phyloP scores from a whole-genome alignment of 1,140 invertebrate genomes.

The Leptestheria dahalacensis region DNA sequence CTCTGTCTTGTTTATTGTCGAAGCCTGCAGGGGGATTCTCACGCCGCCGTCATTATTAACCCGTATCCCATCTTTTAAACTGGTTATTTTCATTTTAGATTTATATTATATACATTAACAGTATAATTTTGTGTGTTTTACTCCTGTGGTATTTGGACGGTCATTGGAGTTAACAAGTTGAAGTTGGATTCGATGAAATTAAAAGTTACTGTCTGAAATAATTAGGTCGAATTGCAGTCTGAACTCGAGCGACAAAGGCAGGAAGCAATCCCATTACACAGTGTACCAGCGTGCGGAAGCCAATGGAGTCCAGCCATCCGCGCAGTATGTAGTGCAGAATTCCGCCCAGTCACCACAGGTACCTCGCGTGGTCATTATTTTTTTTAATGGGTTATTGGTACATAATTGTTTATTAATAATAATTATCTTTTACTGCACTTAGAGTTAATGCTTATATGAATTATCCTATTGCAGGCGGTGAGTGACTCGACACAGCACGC shows the following conservation, averaged over 20 bases:
- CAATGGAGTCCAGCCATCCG: slow-evolving; percentile 86
- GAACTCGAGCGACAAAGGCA: slow-evolving; percentile 76
- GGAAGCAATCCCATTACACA: slow-evolving; percentile 85
- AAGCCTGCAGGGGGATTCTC: no score
- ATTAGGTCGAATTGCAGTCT: slow-evolving; percentile 94
- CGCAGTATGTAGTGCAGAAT: slow-evolving; percentile 83
- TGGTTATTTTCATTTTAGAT: no score
- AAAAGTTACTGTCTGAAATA: slow-evolving; percentile 12
- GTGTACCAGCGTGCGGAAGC: slow-evolving; percentile 63
- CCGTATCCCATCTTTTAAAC: no score
- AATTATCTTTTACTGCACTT: no score
- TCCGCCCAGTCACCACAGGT: slow-evolving; percentile 57
- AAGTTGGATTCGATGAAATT: neutral
- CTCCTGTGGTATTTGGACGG: no score
- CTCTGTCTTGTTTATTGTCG: no score
- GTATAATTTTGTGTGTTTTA: no score
- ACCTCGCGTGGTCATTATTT: slow-evolving; percentile 3
- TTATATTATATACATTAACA: no score
- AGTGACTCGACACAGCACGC: slow-evolving; percentile 81
- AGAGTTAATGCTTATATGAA: no score
- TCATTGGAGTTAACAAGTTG: no score
- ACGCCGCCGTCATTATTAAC: no score
- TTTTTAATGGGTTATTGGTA: neutral
- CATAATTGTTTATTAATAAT: slow-evolving; percentile 10
- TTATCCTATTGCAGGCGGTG: slow-evolving; percentile 53